These are phyloP conservation scores for Melieria crassipennis DNA, from an alignment of 2,888 invertebrate species.

Conservation along the genomic window DNA sequence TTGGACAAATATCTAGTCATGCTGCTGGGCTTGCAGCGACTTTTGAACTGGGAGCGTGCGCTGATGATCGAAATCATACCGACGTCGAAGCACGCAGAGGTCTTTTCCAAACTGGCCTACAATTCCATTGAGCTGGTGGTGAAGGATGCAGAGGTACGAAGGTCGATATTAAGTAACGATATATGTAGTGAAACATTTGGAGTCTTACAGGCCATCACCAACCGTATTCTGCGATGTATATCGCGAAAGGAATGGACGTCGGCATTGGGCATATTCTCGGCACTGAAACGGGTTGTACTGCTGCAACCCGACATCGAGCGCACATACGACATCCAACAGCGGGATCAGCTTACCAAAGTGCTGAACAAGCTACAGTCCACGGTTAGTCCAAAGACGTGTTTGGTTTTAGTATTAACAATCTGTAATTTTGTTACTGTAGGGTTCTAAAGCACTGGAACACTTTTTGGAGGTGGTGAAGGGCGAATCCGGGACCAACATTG, in stretches of 20 bases:
- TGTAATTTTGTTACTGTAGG: conserved; percentile 68
- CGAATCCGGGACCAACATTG: conserved; percentile 80
- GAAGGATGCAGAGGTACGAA: conserved; percentile 81
- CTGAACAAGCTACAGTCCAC: conserved; percentile 79
- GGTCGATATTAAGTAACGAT: not conserved
- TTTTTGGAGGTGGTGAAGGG: conserved; percentile 88
- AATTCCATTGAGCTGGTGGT: conserved; percentile 87
- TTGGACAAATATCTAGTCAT: conserved; percentile 85
- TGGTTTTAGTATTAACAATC: not conserved
- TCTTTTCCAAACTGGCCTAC: conserved; percentile 84
- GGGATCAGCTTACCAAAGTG: conserved; percentile 78
- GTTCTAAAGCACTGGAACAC: conserved; percentile 89
- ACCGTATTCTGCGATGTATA: conserved; percentile 79
- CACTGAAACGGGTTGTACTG: conserved; percentile 79
- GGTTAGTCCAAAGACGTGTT: conserved; percentile 67
- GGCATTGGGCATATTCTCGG: conserved; percentile 83
- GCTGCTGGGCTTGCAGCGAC: conserved; percentile 82
- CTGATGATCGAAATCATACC: conserved; percentile 87
- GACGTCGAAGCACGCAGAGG: conserved; percentile 79
- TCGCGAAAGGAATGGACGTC: conserved; percentile 81
- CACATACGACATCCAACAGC: conserved; percentile 76
- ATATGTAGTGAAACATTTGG: not conserved
- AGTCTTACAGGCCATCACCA: conserved; percentile 73
- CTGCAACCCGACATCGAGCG: conserved; percentile 84
- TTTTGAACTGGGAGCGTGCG: conserved; percentile 88